Evolutionary conservation across 2,113 vertebrate species (phyloP).

Genomic region (Asarcornis scutulata): DNA sequence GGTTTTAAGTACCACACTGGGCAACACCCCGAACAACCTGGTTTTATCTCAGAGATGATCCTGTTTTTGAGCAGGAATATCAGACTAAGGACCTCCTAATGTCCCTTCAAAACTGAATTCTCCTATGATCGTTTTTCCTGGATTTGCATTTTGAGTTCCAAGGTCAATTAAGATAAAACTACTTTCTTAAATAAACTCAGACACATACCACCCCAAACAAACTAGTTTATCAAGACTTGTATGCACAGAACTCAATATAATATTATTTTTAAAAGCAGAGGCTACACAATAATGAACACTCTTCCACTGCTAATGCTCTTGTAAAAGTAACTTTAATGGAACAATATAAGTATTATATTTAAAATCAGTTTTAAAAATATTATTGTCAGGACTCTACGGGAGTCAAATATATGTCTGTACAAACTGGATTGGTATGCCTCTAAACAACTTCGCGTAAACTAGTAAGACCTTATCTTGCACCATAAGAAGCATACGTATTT

Average conservation of each 20-base stretch:
- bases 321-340: not conserved
- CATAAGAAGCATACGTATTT: not conserved
- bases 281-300: not conserved
- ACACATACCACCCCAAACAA: not conserved
- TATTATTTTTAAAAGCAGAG: not conserved
- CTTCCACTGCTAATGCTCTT: not conserved
- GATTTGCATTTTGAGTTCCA: not conserved
- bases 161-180: not conserved
- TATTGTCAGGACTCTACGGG: not conserved
- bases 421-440: not conserved
- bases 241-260: not conserved
- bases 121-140: not conserved
- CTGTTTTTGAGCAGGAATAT: not conserved
- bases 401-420: not conserved
- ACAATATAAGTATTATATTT: not conserved
- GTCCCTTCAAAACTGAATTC: not conserved
- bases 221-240: not conserved
- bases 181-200: not conserved
- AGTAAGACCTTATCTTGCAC: not conserved
- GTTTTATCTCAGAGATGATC: not conserved
- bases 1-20: not conserved
- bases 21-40: fast-evolving
- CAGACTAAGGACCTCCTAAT: not conserved
- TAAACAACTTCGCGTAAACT: not conserved
- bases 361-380: not conserved